Conservation (phyloP, 2,797 vertebrate genomes). For the Bradypodion ventrale region DNA sequence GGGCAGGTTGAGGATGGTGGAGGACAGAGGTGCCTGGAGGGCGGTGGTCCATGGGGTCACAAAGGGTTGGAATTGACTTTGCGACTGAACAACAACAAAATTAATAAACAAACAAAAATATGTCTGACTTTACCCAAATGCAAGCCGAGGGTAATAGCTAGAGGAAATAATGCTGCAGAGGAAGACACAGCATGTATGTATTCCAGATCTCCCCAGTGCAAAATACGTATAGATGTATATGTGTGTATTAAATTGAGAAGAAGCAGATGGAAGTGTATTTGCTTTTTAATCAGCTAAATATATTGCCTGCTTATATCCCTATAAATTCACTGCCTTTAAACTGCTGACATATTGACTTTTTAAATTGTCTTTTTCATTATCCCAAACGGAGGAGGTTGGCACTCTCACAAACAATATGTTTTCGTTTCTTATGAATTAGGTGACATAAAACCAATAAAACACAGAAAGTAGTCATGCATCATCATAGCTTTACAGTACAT, state of each 20-base stretch:
- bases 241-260: background rate
- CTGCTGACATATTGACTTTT: constrained; percentile 20
- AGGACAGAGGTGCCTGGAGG: too few relatives aligned
- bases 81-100: too few relatives aligned
- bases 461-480: constrained; percentile 22
- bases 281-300: constrained; percentile 30
- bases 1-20: too few relatives aligned
- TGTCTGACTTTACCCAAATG: background rate
- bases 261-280: constrained; percentile 9
- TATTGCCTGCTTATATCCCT: background rate
- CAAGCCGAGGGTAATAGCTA: background rate
- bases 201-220: background rate
- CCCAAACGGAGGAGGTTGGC: constrained; percentile 27
- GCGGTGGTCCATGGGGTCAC: too few relatives aligned
- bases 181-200: background rate
- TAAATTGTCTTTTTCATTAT: constrained; percentile 37
- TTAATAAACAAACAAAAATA: background rate
- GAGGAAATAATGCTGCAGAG: background rate
- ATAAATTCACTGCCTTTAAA: constrained; percentile 29
- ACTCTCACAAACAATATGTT: constrained; percentile 25
- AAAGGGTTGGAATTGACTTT: too few relatives aligned
- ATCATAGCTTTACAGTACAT: constrained; percentile 35
- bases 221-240: constrained; percentile 11
- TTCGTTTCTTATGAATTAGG: constrained; percentile 29
- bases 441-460: constrained; percentile 48